Evolutionary conservation across 2,888 invertebrate genomes (phyloP).

Genomic region (Xestia c-nigrum): DNA sequence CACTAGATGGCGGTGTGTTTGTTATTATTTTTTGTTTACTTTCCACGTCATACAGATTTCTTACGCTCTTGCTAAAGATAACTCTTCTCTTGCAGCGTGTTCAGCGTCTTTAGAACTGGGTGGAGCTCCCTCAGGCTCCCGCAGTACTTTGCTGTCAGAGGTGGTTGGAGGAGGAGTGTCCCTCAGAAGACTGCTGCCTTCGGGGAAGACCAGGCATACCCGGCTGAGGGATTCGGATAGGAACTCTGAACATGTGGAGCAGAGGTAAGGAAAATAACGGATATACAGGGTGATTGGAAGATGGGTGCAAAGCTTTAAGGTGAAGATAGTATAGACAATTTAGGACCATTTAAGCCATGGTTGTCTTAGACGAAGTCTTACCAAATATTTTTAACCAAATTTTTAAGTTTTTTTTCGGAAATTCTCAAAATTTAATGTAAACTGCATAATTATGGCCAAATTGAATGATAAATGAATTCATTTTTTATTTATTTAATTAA

Average conservation of each 20-base stretch:
- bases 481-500: too few species aligned
- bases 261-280: constrained; percentile 73
- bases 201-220: constrained; percentile 84
- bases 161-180: constrained; percentile 92
- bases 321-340: too few species aligned
- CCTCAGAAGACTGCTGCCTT: constrained; percentile 82
- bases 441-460: too few species aligned
- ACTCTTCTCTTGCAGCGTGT: constrained; percentile 75
- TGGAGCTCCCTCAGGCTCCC: constrained; percentile 92
- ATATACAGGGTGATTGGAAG: too few species aligned
- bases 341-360: too few species aligned
- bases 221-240: constrained; percentile 91
- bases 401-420: too few species aligned
- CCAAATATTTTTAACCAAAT: too few species aligned
- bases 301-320: too few species aligned
- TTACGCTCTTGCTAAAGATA: background rate
- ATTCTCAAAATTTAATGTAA: too few species aligned
- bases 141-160: constrained; percentile 94
- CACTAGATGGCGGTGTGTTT: too few species aligned
- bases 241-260: constrained; percentile 78
- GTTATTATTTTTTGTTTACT: background rate
- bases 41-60: background rate
- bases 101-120: constrained; percentile 88
- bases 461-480: too few species aligned
- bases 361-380: too few species aligned